Conservation (phyloP, 2,113 vertebrate species). For the Tympanuchus pallidicinctus region DNA sequence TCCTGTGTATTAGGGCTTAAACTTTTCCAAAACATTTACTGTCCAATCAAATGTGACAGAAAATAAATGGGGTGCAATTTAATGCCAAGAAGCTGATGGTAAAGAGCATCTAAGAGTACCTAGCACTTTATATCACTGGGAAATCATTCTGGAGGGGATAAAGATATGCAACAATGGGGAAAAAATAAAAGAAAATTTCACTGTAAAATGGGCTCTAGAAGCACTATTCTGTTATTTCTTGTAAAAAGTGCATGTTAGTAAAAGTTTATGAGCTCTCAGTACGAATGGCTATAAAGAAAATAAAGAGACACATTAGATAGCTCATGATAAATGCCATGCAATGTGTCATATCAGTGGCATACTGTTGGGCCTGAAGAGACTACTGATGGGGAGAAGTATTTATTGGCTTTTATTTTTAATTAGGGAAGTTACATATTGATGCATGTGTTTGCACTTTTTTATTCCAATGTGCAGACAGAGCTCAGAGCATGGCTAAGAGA, state of each 20-base stretch:
- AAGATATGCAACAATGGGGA: constrained; percentile 17
- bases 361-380: rapidly evolving
- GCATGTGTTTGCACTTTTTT: no score
- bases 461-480: not conserved
- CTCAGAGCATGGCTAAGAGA: not conserved
- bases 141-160: constrained; percentile 32
- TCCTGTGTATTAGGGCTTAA: constrained; percentile 50
- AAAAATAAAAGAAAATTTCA: not conserved
- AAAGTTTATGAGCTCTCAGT: not conserved
- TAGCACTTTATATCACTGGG: constrained; percentile 17
- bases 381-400: not conserved
- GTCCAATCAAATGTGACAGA: constrained; percentile 29
- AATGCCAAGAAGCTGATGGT: constrained; percentile 46
- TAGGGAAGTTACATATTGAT: not conserved
- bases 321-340: not conserved
- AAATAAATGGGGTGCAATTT: not conserved
- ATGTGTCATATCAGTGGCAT: not conserved
- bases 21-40: constrained; percentile 51
- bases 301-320: not conserved
- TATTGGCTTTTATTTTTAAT: not conserved
- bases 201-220: constrained; percentile 43
- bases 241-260: constrained; percentile 25
- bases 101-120: constrained; percentile 52
- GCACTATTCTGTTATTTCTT: constrained; percentile 8
- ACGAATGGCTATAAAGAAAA: not conserved